A percentile compares a stretch with the other conserved stretches of the same genome.
Evolutionary conservation across 1,140 invertebrate genomes (phyloP).

Genomic region (Sarcophaga peregrina): DNA sequence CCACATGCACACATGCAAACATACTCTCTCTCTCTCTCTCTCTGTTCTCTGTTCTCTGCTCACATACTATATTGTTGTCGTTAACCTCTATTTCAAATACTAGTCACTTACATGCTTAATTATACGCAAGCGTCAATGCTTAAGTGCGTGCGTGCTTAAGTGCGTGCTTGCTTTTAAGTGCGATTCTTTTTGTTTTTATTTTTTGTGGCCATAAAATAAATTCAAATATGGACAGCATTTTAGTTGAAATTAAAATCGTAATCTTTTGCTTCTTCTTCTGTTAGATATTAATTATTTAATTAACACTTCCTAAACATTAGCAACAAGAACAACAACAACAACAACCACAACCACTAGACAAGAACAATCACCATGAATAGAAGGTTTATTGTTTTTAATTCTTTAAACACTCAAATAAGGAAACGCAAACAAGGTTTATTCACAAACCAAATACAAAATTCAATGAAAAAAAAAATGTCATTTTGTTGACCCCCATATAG

Average conservation of each 20-base stretch:
- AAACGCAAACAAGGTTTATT: neutral
- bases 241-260: too few relatives aligned
- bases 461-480: too few relatives aligned
- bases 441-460: neutral
- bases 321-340: neutral
- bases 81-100: neutral
- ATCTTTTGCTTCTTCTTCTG: neutral
- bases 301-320: neutral
- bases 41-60: neutral
- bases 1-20: neutral
- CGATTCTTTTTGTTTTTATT: too few relatives aligned
- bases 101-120: too few relatives aligned
- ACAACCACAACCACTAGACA: too few relatives aligned
- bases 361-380: neutral
- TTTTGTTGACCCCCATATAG: neutral
- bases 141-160: neutral
- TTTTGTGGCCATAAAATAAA: too few relatives aligned
- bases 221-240: too few relatives aligned
- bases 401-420: neutral
- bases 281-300: slow-evolving; percentile 1
- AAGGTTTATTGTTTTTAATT: neutral
- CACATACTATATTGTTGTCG: neutral
- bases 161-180: neutral
- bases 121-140: neutral
- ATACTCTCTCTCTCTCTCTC: neutral